These are phyloP conservation scores for Caenorhabditis elegans DNA, from an alignment of 1,140 invertebrate species.

Conservation along the genomic window DNA sequence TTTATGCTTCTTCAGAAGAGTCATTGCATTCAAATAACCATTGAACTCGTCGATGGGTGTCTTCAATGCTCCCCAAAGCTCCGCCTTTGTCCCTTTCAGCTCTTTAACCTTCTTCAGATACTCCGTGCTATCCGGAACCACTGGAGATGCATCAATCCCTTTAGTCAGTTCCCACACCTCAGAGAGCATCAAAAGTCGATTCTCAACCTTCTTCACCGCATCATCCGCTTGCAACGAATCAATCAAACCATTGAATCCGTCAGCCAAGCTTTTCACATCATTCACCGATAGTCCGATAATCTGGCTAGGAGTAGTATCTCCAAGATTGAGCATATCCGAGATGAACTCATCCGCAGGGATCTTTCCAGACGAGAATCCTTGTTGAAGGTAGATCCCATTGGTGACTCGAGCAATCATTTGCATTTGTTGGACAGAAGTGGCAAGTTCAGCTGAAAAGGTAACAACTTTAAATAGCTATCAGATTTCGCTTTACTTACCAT, in stretches of 20 bases:
- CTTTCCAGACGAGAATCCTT: neutral
- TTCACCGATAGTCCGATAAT: neutral
- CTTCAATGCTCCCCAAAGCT: neutral
- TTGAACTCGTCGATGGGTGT: neutral
- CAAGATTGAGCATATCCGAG: neutral
- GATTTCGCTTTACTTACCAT: neutral
- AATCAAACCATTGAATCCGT: neutral
- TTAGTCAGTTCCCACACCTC: neutral
- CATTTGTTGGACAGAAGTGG: neutral
- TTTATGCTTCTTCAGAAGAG: too few relatives aligned
- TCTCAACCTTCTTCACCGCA: neutral
- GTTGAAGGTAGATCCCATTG: neutral
- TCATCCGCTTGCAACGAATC: neutral
- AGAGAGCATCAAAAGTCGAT: neutral
- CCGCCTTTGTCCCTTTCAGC: neutral
- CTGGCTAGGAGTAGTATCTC: neutral
- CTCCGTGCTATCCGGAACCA: neutral
- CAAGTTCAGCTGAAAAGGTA: neutral
- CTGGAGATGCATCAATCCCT: neutral
- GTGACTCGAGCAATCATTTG: neutral
- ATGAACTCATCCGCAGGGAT: neutral
- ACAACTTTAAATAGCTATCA: neutral
- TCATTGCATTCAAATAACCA: neutral
- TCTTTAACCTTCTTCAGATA: neutral
- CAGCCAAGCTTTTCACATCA: neutral